These are phyloP conservation scores for Drosophila vallismaia DNA, from an alignment of 2,888 invertebrate species.

Conservation along the genomic window DNA sequence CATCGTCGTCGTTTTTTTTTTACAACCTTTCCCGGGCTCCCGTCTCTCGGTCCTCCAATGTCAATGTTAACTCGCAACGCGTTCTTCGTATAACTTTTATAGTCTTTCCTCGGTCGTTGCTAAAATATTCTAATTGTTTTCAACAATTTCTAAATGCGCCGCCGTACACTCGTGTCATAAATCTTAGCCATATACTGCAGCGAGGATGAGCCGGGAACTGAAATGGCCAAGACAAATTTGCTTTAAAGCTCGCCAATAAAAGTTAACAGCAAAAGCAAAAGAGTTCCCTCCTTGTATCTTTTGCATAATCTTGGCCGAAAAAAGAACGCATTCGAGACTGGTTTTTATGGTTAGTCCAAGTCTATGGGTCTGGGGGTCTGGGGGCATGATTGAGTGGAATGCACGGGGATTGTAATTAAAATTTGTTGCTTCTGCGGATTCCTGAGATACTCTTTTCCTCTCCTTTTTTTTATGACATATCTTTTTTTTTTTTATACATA, in stretches of 20 bases:
- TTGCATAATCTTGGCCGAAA: conserved; percentile 47
- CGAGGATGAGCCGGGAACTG: conserved; percentile 58
- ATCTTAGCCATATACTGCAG: conserved; percentile 57
- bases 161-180: conserved; percentile 70
- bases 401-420: conserved; percentile 43
- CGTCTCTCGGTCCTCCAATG: neutral
- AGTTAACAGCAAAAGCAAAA: conserved; percentile 63
- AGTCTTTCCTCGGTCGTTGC: conserved; percentile 68
- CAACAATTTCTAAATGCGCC: conserved; percentile 76
- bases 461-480: conserved; percentile 16
- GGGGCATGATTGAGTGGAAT: conserved; percentile 47
- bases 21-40: conserved; percentile 51
- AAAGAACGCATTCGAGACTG: conserved; percentile 44
- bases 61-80: conserved; percentile 32
- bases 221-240: conserved; percentile 74
- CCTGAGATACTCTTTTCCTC: neutral
- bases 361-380: neutral
- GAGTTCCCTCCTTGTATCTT: conserved; percentile 24
- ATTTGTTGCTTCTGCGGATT: conserved; percentile 34
- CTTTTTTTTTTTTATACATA: conserved; percentile 9
- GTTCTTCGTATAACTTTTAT: conserved; percentile 72
- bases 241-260: conserved; percentile 79
- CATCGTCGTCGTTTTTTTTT: conserved; percentile 78
- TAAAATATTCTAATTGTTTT: conserved; percentile 79
- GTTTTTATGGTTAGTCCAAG: conserved; percentile 27